Evolutionary conservation across 1,140 invertebrate genomes (phyloP), one percentile per base, ranked within the genome.

Genomic region (Grapholita molesta): DNA sequence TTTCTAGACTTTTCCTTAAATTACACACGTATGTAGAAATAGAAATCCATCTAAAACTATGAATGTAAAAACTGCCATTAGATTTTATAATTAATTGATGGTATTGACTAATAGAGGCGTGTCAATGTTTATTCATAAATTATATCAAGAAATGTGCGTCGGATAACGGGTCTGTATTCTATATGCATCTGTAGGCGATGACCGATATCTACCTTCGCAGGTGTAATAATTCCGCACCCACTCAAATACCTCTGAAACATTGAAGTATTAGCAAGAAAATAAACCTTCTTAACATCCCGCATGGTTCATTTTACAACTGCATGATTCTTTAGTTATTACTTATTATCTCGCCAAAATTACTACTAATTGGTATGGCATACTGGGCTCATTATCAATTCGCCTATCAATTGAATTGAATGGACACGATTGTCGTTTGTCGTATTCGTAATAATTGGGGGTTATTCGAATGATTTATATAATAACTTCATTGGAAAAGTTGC

Each of bases 101-200:
- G 15, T 48, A 48, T 48, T 48, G 18, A 21, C 42, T 21, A 48
- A 48, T 48, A 48, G 42, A 61, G 33, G 33, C 68, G 12, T 68
- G 64, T 71, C 66, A 77, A 72, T 83, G 72, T 83, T 84, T 79
- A 23, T 24, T 78, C 78, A 73, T 48, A 76, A 48, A 70, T 69
- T 71, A 61, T 64, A 70, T 72, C 24, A 66, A 71, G 42, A 78
- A 77, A 83, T 80, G 74, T 84, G 70, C 76, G 75, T 70, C 77
- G 65, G 48, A 25, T 83, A 88, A 83, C 84, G 80, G 80, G 71
- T 66, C 79, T 85, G 84, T 85, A 83, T 85, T 71, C 76, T 78
- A 82, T 83, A 75, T 84, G 69, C 71, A 74, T 64, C 74, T 75
- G 42, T 82, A 84, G 84, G 82, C 80, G 70, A 55, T 35, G 73